phyloP scores from a whole-genome alignment of 2,888 invertebrate species.

The Anticlea derivata region DNA sequence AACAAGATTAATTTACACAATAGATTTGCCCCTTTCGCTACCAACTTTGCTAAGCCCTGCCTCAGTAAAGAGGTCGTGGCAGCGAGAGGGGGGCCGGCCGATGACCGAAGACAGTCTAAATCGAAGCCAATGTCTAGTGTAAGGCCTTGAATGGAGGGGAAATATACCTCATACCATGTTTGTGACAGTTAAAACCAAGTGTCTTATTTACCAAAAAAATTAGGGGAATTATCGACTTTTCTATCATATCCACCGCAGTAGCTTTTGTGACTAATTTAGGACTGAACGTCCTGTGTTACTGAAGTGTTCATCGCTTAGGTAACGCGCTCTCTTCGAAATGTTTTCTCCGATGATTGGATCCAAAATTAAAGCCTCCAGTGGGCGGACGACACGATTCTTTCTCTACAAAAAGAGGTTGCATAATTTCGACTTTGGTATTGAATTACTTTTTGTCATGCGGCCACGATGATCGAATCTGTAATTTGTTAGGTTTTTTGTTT shows the following conservation, averaged over 20 bases:
- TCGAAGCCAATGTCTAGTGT: slow-evolving; percentile 77
- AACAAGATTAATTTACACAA: neutral
- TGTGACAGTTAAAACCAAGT: too few species aligned
- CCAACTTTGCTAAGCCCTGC: slow-evolving; percentile 12
- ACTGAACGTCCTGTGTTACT: too few species aligned
- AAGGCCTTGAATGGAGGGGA: slow-evolving; percentile 61
- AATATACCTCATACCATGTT: neutral
- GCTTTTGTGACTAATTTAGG: too few species aligned
- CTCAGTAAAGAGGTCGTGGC: slow-evolving; percentile 64
- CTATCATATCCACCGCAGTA: too few species aligned
- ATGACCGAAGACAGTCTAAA: slow-evolving; percentile 77
- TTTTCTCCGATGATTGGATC: slow-evolving; percentile 37
- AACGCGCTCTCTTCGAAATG: neutral
- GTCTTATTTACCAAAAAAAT: too few species aligned
- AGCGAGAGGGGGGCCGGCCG: slow-evolving; percentile 66
- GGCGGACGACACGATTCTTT: slow-evolving; percentile 62
- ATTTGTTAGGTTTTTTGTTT: slow-evolving; percentile 9
- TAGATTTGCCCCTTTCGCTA: slow-evolving; percentile 5
- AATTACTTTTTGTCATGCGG: slow-evolving; percentile 29
- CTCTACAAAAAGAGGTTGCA: slow-evolving; percentile 58
- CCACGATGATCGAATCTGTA: slow-evolving; percentile 12
- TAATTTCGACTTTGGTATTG: slow-evolving; percentile 46
- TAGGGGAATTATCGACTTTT: too few species aligned
- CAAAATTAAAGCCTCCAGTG: slow-evolving; percentile 42
- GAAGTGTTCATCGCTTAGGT: neutral